These are phyloP conservation scores for Ormyrus nitidulus DNA, from an alignment of 2,888 invertebrate species.

Conservation along the genomic window DNA sequence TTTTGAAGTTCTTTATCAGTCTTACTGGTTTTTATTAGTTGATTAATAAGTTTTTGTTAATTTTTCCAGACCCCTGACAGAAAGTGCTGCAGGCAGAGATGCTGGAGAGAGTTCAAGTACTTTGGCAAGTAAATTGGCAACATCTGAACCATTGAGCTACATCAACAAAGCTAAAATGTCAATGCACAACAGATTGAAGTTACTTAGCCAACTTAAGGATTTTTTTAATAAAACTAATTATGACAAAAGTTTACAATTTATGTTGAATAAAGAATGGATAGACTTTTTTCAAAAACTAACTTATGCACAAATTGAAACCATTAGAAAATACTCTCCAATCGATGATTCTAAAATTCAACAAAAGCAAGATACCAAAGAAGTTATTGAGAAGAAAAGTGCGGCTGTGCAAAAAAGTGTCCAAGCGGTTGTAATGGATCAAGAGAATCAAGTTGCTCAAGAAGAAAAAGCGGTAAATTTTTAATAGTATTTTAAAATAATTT, in stretches of 20 bases:
- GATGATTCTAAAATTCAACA: slow-evolving; percentile 55
- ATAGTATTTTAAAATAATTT: background rate
- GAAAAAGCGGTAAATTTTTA: slow-evolving; percentile 45
- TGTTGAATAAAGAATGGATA: slow-evolving; percentile 77
- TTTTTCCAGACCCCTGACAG: slow-evolving; percentile 63
- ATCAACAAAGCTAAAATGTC: slow-evolving; percentile 69
- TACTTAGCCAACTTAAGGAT: slow-evolving; percentile 76
- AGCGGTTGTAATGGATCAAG: slow-evolving; percentile 33
- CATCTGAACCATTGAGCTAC: slow-evolving; percentile 59
- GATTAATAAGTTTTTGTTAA: slow-evolving; percentile 59
- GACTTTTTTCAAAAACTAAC: slow-evolving; percentile 76
- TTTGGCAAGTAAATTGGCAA: slow-evolving; percentile 61
- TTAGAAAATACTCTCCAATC: slow-evolving; percentile 62
- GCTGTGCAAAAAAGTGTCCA: slow-evolving; percentile 48
- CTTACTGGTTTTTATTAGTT: background rate
- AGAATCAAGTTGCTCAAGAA: slow-evolving; percentile 22
- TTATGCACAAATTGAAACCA: slow-evolving; percentile 67
- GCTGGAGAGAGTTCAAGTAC: slow-evolving; percentile 57
- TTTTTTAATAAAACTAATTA: slow-evolving; percentile 75
- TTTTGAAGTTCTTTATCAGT: slow-evolving; percentile 1
- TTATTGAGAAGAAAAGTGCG: slow-evolving; percentile 41
- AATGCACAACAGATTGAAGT: slow-evolving; percentile 75
- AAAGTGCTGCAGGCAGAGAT: slow-evolving; percentile 61
- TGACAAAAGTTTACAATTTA: slow-evolving; percentile 75
- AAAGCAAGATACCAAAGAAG: slow-evolving; percentile 37